These are phyloP conservation scores for Colletes gigas DNA, from an alignment of 1,140 invertebrate genomes.

Conservation along the genomic window DNA sequence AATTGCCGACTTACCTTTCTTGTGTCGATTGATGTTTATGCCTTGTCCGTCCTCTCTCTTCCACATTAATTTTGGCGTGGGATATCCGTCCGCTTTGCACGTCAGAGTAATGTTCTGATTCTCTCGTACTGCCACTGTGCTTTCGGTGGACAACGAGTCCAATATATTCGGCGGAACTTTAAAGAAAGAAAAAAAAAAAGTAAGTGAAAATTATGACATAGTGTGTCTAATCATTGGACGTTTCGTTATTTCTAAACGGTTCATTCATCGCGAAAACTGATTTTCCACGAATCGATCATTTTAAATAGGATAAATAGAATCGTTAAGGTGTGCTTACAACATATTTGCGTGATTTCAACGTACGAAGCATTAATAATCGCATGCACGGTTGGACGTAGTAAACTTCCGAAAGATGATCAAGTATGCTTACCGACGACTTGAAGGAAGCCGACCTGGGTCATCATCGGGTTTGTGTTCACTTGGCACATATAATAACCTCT, in stretches of 20 bases:
- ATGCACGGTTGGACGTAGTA: not conserved
- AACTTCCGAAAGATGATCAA: constrained; percentile 25
- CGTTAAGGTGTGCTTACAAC: not conserved
- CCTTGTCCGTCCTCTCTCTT: constrained; percentile 92
- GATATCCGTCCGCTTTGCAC: constrained; percentile 94
- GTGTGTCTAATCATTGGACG: too few relatives aligned
- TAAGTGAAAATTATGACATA: not conserved
- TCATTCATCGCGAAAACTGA: not conserved
- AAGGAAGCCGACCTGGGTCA: constrained; percentile 95
- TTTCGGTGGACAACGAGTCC: constrained; percentile 91
- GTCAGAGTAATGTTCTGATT: constrained; percentile 94
- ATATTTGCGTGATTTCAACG: not conserved
- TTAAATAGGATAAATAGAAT: not conserved
- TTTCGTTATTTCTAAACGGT: not conserved
- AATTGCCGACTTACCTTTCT: constrained; percentile 85
- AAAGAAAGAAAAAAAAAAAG: too few relatives aligned
- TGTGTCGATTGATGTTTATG: constrained; percentile 89
- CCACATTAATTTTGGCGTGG: constrained; percentile 94
- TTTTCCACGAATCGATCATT: not conserved
- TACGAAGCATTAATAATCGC: not conserved
- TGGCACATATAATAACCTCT: constrained; percentile 96
- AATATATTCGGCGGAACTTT: constrained; percentile 94
- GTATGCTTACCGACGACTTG: constrained; percentile 93
- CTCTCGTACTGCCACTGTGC: constrained; percentile 93
- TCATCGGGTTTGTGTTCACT: constrained; percentile 98